These are phyloP conservation scores for Apoda limacodes DNA, from an alignment of 2,888 invertebrate species.

Conservation along the genomic window DNA sequence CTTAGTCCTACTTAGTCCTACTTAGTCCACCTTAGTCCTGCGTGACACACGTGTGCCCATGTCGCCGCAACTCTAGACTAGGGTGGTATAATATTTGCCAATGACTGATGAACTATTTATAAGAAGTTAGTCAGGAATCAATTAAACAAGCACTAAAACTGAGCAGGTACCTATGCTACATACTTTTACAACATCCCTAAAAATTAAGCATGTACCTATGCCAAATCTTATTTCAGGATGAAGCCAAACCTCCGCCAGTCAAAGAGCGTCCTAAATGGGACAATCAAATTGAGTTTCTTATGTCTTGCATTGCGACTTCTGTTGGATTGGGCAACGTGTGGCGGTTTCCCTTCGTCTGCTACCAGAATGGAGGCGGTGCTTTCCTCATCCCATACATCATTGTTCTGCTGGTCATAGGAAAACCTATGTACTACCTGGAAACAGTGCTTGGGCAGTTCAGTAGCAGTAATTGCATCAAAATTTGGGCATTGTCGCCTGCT, in stretches of 20 bases:
- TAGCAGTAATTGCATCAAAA: slow-evolving; percentile 81
- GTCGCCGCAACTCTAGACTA: no score
- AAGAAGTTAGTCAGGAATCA: no score
- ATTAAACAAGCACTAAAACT: no score
- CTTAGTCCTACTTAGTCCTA: no score
- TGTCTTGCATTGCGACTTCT: slow-evolving; percentile 82
- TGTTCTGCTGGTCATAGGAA: slow-evolving; percentile 76
- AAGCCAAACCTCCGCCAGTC: slow-evolving; percentile 14
- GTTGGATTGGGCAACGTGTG: slow-evolving; percentile 81
- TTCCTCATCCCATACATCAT: slow-evolving; percentile 80
- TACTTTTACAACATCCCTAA: slow-evolving; percentile 27
- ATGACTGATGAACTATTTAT: no score
- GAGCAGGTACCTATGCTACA: no score
- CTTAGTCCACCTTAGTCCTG: no score
- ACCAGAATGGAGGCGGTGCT: slow-evolving; percentile 80
- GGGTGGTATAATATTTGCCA: no score
- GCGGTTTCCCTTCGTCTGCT: slow-evolving; percentile 72
- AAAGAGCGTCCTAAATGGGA: slow-evolving; percentile 70
- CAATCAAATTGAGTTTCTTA: slow-evolving; percentile 76
- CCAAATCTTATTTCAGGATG: slow-evolving; percentile 20
- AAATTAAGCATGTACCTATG: slow-evolving; percentile 11
- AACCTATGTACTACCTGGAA: slow-evolving; percentile 85
- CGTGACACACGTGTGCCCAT: no score
- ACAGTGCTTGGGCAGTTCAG: slow-evolving; percentile 87
- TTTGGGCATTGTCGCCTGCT: slow-evolving; percentile 75